A percentile compares a stretch with the other conserved stretches of the same genome.
phyloP scores from a whole-genome alignment of 2,113 vertebrate genomes.

The Heptranchias perlo region DNA sequence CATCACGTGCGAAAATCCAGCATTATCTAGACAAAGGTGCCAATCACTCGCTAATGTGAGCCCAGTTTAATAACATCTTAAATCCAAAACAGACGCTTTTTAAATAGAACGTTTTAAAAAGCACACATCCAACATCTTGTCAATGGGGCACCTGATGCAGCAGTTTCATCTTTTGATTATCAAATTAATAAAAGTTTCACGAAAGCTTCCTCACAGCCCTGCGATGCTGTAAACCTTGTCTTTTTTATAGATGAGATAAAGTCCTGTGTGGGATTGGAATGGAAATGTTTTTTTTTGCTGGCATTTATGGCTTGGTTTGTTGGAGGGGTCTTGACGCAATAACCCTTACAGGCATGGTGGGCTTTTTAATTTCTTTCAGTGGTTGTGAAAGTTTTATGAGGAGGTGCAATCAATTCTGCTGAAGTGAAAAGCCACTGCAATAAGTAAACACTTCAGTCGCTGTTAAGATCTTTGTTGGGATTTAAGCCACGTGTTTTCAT shows the following conservation, averaged over 20 bases:
- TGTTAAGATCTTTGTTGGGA: not conserved
- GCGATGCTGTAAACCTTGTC: not conserved
- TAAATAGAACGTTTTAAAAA: not conserved
- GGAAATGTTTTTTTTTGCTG: not conserved
- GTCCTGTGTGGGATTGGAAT: slow-evolving; percentile 7
- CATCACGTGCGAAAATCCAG: no score
- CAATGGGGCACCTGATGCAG: not conserved
- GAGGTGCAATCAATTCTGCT: not conserved
- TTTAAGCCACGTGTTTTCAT: not conserved
- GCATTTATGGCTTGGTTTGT: not conserved
- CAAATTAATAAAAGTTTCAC: not conserved
- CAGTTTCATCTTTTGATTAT: not conserved
- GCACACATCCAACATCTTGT: not conserved
- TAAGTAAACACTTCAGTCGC: not conserved
- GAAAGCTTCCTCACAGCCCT: not conserved
- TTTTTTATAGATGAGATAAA: slow-evolving; percentile 8
- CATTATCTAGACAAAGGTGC: not conserved
- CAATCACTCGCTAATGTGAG: not conserved
- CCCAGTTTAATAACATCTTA: not conserved
- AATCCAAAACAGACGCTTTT: not conserved
- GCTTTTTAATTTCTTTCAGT: slow-evolving; percentile 6
- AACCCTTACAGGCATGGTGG: not conserved
- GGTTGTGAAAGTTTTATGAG: slow-evolving; percentile 1
- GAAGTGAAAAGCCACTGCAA: not conserved
- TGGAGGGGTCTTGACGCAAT: not conserved